A percentile compares a stretch with the other conserved stretches of the same genome.
Evolutionary conservation across 2,113 vertebrate species (phyloP).

Genomic region (Oreochromis tanganicae): DNA sequence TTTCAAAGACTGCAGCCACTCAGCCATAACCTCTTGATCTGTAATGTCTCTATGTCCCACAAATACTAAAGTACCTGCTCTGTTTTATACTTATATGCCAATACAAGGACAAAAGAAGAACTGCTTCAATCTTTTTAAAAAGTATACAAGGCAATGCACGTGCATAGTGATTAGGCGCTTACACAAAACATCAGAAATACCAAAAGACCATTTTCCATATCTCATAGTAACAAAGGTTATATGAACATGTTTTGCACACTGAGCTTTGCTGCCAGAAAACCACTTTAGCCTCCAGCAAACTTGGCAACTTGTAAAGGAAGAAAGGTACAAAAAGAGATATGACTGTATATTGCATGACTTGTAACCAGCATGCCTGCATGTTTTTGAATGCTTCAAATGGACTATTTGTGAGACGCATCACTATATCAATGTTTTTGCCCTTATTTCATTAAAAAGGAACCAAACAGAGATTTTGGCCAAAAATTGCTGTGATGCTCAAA

Average conservation of each 20-base stretch:
- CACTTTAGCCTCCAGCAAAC: not conserved
- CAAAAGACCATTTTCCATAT: not conserved
- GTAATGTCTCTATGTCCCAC: conserved; percentile 20
- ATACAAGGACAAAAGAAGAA: not conserved
- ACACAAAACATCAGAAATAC: not conserved
- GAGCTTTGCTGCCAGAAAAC: not conserved
- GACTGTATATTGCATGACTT: not conserved
- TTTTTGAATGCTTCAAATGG: not conserved
- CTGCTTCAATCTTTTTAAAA: not conserved
- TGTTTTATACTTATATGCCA: not conserved
- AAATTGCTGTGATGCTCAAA: not conserved
- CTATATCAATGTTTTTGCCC: not conserved
- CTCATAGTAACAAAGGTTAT: not conserved
- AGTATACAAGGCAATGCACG: not conserved
- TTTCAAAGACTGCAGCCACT: conserved; percentile 14
- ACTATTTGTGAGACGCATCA: not conserved
- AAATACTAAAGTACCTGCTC: not conserved
- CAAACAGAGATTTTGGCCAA: not conserved
- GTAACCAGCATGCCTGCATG: not conserved
- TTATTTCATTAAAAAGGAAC: not conserved
- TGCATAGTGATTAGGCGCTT: not conserved
- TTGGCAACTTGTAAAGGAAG: not conserved
- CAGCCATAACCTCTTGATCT: conserved; percentile 26
- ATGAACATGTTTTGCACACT: not conserved
- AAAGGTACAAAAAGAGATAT: not conserved